Conservation (phyloP, 2,888 invertebrate species). For the Nebria brevicollis region DNA sequence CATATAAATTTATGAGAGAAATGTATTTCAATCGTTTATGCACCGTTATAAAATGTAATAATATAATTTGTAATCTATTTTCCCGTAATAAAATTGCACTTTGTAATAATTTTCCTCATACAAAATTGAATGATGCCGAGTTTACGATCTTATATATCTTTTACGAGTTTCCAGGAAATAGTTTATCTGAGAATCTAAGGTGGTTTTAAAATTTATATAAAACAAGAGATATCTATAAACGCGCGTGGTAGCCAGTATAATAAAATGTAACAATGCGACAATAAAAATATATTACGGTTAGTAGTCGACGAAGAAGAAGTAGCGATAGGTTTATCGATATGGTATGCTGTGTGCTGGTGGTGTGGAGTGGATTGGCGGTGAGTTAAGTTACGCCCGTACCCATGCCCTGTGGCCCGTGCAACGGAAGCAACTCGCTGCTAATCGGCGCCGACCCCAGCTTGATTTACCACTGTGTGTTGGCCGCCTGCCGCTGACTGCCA, state of each 20-base stretch:
- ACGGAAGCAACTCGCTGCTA: slow-evolving; percentile 4
- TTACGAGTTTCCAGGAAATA: slow-evolving; percentile 5
- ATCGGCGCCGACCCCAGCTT: slow-evolving; percentile 11
- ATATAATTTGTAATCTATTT: neutral
- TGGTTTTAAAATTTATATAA: slow-evolving; percentile 35
- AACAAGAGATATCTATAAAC: slow-evolving; percentile 24
- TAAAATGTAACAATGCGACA: slow-evolving; percentile 28
- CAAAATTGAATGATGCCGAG: neutral
- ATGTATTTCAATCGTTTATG: no score
- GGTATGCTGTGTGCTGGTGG: neutral
- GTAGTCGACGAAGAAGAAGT: slow-evolving; percentile 7
- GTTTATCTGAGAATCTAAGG: slow-evolving; percentile 30
- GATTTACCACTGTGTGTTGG: slow-evolving; percentile 17
- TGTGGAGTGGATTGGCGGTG: neutral
- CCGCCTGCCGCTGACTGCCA: neutral
- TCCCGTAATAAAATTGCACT: neutral
- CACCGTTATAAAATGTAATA: neutral
- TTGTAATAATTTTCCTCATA: neutral
- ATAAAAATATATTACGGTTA: slow-evolving; percentile 31
- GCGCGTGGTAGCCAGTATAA: slow-evolving; percentile 20
- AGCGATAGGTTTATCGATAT: slow-evolving; percentile 14
- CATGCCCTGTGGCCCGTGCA: neutral
- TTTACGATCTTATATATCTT: neutral
- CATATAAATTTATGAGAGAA: no score
- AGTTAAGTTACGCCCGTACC: neutral